These are phyloP conservation scores for Cavia aperea DNA, from an alignment of 2,113 vertebrate genomes.

Conservation along the genomic window DNA sequence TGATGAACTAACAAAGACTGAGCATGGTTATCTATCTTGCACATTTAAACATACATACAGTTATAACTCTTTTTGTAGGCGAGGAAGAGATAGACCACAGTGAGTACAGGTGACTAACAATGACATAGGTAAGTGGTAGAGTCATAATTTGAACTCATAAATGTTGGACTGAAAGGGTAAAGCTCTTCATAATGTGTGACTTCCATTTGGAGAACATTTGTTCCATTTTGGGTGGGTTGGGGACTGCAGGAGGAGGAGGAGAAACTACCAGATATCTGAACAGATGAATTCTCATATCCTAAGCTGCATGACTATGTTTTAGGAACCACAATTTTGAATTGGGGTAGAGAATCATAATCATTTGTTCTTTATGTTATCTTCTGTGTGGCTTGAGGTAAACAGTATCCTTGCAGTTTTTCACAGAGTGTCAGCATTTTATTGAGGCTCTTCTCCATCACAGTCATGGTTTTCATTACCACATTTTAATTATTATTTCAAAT, in stretches of 20 bases:
- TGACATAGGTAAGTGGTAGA: background rate
- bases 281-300: background rate
- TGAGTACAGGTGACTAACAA: background rate
- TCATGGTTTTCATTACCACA: background rate
- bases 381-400: background rate
- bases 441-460: background rate
- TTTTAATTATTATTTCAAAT: constrained; percentile 41
- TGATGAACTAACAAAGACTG: no score
- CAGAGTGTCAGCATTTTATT: background rate
- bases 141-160: background rate
- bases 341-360: background rate
- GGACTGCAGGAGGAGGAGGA: background rate
- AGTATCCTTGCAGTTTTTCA: background rate
- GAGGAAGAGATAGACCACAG: background rate
- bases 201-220: background rate
- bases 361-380: background rate
- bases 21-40: no score
- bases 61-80: background rate
- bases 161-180: background rate
- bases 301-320: background rate
- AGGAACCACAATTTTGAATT: background rate
- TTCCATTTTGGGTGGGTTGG: background rate
- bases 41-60: no score
- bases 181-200: background rate
- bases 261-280: background rate